Conservation (phyloP, 2,888 invertebrate genomes). For the Esperia sulphurella region DNA sequence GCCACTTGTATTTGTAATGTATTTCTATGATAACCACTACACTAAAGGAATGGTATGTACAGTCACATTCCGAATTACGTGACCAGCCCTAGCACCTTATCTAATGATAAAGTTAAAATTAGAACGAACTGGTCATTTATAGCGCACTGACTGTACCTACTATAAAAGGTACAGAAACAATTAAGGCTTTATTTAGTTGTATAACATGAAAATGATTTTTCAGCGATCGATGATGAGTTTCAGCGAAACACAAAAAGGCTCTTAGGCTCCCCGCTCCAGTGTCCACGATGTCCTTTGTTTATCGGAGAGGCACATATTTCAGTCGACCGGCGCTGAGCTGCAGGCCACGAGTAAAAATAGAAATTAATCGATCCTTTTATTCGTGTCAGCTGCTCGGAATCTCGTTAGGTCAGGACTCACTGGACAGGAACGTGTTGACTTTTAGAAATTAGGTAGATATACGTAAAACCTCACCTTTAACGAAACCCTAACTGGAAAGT, state of each 20-base stretch:
- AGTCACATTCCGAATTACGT: too few species aligned
- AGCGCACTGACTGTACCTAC: too few species aligned
- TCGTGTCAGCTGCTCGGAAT: constrained; percentile 64
- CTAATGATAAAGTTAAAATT: too few species aligned
- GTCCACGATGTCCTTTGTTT: constrained; percentile 44
- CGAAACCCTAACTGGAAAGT: neutral
- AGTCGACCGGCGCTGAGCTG: constrained; percentile 36
- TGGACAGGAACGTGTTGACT: neutral
- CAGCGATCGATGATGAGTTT: constrained; percentile 24
- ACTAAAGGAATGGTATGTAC: too few species aligned
- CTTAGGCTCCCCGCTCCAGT: constrained; percentile 32
- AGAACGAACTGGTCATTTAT: too few species aligned
- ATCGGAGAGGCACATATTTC: constrained; percentile 36
- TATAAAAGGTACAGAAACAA: too few species aligned
- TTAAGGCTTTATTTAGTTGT: too few species aligned
- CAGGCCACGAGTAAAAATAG: constrained; percentile 69
- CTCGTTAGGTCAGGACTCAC: constrained; percentile 29
- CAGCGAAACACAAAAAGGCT: constrained; percentile 40
- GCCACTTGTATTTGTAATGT: too few species aligned
- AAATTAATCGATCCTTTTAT: constrained; percentile 74
- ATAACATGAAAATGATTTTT: neutral
- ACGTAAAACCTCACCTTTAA: neutral
- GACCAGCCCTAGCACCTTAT: too few species aligned
- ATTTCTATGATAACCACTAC: too few species aligned
- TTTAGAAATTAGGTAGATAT: neutral